A percentile compares a stretch with the other conserved stretches of the same genome.
Conservation (phyloP, 2,888 invertebrate species). For the Micoletzkya japonica region DNA sequence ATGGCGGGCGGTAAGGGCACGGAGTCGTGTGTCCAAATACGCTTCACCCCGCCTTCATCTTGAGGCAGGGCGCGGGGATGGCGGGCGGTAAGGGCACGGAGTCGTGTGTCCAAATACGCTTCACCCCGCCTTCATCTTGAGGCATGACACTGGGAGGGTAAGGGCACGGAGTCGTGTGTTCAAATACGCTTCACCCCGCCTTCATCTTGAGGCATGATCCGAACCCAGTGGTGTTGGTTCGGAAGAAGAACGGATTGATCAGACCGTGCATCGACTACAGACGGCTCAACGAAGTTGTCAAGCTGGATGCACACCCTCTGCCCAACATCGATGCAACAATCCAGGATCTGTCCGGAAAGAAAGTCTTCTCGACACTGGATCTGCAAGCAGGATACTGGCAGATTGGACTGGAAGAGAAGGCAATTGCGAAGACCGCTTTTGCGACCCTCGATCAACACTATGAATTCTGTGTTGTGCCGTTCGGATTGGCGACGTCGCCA, state of each 20-base stretch:
- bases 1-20: no score
- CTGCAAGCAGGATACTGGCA: not conserved
- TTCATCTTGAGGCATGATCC: no score
- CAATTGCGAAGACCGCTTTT: not conserved
- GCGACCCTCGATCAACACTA: slow-evolving; percentile 4
- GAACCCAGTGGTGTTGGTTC: slow-evolving; percentile 11
- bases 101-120: no score
- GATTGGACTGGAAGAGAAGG: not conserved
- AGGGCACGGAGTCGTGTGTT: no score
- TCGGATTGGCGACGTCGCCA: not conserved
- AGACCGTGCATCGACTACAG: slow-evolving; percentile 35
- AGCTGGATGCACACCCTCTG: slow-evolving; percentile 35
- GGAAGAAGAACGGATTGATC: slow-evolving; percentile 30
- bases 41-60: no score
- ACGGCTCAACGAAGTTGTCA: slow-evolving; percentile 30
- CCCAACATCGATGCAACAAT: slow-evolving; percentile 35
- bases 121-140: no score
- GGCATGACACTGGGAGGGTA: no score
- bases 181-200: no score
- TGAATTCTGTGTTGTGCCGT: slow-evolving; percentile 7
- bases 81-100: no score
- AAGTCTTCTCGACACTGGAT: slow-evolving; percentile 33
- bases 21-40: no score
- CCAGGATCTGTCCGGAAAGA: slow-evolving; percentile 3
- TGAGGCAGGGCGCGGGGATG: no score